Evolutionary conservation across 2,113 vertebrate species (phyloP), one percentile per base, ranked within the genome.

Genomic region (Oceanodroma tethys): DNA sequence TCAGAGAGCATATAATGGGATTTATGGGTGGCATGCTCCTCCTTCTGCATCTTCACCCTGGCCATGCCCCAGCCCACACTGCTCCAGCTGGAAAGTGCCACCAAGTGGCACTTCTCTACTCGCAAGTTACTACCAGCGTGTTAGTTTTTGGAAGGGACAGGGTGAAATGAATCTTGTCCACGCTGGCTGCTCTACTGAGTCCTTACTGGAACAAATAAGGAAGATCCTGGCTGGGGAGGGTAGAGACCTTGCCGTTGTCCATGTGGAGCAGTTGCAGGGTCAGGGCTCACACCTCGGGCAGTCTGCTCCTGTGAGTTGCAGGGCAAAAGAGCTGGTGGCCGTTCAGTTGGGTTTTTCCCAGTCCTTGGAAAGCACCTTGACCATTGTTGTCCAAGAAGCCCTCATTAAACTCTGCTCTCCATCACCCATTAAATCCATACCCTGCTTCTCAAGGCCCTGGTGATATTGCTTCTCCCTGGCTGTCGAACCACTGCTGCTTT

Each of bases 41-140:
- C 59, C 72, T 18, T 52, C 76, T 95, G 65, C 80, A 82, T 81
- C 89, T 93, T 82, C n/a, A 18, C 50, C 85, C 85, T 66, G n/a
- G 52, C 68, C 22, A 2, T 56, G 62, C 34, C 71, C 45, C 80
- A 82, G 85, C 76, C 53, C n/a, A 25, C 53, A 14, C 71, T 70
- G 81, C 66, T 95, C 78, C 90, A 75, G 71, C 29, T 94, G 91
- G 73, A 86, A 94, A n/a, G n/a, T n/a, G 78, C 32, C 66, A 52
- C 65, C 71, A 59, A 81, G 45, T 43, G 45, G 19, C 68, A 73
- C 90, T 72, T 72, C 63, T 82, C 47, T 68, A 72, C 72, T 88
- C 86, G 81, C 53, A 92, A 58, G 55, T 4, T 36, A 10, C 40
- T 32, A 4, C 7, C 45, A 13, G 18, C 1, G 3, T 30, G 17